Evolutionary conservation across 2,113 vertebrate genomes (phyloP).

Genomic region (Corynorhinus townsendii): DNA sequence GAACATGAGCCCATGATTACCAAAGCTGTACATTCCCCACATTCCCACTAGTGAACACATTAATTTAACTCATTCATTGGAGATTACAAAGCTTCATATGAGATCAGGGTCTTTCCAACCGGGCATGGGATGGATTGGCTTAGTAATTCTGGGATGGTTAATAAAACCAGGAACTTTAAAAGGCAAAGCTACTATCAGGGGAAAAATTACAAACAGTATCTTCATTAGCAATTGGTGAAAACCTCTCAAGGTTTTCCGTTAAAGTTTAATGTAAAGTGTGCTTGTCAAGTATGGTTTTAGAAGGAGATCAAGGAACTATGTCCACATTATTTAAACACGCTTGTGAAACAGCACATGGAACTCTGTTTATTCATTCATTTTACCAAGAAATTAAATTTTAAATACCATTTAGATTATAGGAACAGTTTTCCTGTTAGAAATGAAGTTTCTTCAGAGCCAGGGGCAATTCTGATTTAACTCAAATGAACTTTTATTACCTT

Average conservation of each 20-base stretch:
- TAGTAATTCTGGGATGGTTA: background rate
- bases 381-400: background rate
- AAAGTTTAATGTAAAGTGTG: background rate
- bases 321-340: background rate
- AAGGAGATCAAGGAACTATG: background rate
- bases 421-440: background rate
- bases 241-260: background rate
- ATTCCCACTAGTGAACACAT: accelerated
- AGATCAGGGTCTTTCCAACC: background rate
- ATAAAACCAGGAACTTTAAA: background rate
- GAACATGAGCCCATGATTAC: background rate
- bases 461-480: background rate
- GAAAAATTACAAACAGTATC: background rate
- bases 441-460: background rate
- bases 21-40: accelerated
- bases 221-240: background rate
- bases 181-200: background rate
- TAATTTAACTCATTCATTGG: background rate
- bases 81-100: background rate
- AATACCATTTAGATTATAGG: background rate
- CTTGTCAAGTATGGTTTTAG: background rate
- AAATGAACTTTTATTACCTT: background rate
- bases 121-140: background rate
- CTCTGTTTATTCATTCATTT: background rate
- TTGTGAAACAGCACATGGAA: background rate